Conservation (phyloP, 37 sponge, comb jelly and placozoan species). For the Ephydatia muelleri region DNA sequence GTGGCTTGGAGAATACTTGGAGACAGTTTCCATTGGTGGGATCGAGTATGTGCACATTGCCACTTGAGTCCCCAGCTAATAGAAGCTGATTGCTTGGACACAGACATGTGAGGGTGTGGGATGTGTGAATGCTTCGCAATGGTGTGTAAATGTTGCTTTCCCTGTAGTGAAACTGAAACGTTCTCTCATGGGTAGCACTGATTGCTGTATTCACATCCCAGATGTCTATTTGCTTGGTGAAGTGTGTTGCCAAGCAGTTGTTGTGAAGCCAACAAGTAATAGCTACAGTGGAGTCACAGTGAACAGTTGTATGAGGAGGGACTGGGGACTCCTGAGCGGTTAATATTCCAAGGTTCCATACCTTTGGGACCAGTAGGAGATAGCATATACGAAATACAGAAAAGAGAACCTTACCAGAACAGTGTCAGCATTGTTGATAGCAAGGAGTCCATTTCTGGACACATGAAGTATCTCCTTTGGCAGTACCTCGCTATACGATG, state of each 20-base stretch:
- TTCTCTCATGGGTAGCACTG: not conserved
- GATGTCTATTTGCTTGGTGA: not conserved
- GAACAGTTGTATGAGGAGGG: not conserved
- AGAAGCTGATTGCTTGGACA: not conserved
- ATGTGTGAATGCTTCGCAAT: not conserved
- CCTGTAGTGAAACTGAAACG: not conserved
- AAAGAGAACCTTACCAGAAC: not conserved
- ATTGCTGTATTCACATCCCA: not conserved
- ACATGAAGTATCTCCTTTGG: not conserved
- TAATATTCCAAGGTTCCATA: not conserved
- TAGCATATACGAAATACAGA: not conserved
- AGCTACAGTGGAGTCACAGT: not conserved
- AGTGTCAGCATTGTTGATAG: not conserved
- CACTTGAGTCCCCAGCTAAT: not conserved
- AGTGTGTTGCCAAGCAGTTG: not conserved
- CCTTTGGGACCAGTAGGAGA: not conserved
- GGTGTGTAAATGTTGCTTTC: not conserved
- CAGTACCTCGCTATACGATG: not conserved
- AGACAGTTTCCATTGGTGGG: not conserved
- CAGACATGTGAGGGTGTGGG: not conserved
- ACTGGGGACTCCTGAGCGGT: not conserved
- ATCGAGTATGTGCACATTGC: not conserved
- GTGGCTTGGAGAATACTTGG: not conserved
- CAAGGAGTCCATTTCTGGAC: not conserved
- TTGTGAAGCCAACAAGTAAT: not conserved